phyloP scores from a whole-genome alignment of 2,797 vertebrate genomes.

The Tenualosa ilisha region DNA sequence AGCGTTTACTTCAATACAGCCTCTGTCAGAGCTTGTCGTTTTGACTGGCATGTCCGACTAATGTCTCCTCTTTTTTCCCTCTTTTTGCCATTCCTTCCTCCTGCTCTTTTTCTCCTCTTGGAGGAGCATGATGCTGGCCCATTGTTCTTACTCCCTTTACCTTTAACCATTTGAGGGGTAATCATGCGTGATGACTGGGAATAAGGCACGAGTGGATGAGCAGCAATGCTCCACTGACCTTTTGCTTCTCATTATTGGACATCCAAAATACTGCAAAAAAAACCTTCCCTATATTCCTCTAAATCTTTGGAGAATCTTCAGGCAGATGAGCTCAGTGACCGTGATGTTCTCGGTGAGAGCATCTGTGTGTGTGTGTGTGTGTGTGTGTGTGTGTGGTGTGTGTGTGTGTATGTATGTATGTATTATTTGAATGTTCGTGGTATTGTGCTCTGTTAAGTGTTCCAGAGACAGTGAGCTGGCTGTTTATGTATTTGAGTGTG shows the following conservation, averaged over 20 bases:
- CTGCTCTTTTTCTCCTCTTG: slow-evolving; percentile 46
- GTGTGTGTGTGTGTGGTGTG: slow-evolving; percentile 24
- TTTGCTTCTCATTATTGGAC: slow-evolving; percentile 79
- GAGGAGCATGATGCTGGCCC: slow-evolving; percentile 64
- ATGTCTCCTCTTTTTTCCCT: slow-evolving; percentile 26
- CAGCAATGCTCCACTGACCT: slow-evolving; percentile 80
- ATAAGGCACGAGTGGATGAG: slow-evolving; percentile 78
- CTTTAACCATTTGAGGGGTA: slow-evolving; percentile 78
- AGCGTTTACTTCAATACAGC: slow-evolving; percentile 46
- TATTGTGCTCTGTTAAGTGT: background rate
- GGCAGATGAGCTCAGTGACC: slow-evolving; percentile 64
- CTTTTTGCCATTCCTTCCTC: slow-evolving; percentile 36
- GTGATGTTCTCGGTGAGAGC: slow-evolving; percentile 67
- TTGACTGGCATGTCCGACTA: slow-evolving; percentile 54
- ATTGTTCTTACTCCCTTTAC: slow-evolving; percentile 73
- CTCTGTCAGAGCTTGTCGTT: slow-evolving; percentile 45
- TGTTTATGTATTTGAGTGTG: background rate
- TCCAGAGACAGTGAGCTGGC: background rate
- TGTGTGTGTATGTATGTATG: slow-evolving; percentile 46
- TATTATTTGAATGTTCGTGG: slow-evolving; percentile 35
- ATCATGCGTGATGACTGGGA: slow-evolving; percentile 75
- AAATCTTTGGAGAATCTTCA: slow-evolving; percentile 76
- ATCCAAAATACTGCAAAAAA: slow-evolving; percentile 58
- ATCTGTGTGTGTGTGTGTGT: slow-evolving; percentile 47
- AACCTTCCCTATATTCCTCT: slow-evolving; percentile 45